Percentiles rank a stretch among this genome's conserved stretches.
These are phyloP conservation scores for Scomber scombrus DNA, from an alignment of 2,113 vertebrate species.

Conservation along the genomic window DNA sequence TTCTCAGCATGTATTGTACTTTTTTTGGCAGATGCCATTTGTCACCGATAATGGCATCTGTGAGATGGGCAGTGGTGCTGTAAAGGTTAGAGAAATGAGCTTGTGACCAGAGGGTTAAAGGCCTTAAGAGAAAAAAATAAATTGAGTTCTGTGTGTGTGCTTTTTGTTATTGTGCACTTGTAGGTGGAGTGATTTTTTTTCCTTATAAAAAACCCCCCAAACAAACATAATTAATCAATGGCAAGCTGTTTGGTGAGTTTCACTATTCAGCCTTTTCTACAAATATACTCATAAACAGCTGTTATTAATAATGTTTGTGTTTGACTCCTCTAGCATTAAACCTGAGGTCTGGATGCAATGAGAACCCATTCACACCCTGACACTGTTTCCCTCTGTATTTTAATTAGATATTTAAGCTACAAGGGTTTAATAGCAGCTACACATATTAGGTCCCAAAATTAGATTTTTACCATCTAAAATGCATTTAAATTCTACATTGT, in stretches of 20 bases:
- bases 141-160: neutral
- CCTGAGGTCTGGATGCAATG: neutral
- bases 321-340: constrained; percentile 45
- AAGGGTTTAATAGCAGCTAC: neutral
- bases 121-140: neutral
- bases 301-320: neutral
- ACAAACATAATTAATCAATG: neutral
- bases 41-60: neutral
- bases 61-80: too few species aligned
- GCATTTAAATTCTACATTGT: too few species aligned
- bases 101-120: too few species aligned
- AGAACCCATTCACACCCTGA: neutral
- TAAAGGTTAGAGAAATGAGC: too few species aligned
- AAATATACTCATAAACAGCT: neutral
- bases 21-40: neutral
- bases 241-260: neutral
- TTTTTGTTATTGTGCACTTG: neutral
- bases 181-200: neutral
- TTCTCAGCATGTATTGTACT: neutral
- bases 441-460: neutral
- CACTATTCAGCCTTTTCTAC: neutral
- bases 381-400: constrained; percentile 5
- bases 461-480: too few species aligned
- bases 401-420: neutral
- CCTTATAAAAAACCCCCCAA: neutral